Conservation (phyloP, 2,797 vertebrate species). For the Clarias fuscus region DNA sequence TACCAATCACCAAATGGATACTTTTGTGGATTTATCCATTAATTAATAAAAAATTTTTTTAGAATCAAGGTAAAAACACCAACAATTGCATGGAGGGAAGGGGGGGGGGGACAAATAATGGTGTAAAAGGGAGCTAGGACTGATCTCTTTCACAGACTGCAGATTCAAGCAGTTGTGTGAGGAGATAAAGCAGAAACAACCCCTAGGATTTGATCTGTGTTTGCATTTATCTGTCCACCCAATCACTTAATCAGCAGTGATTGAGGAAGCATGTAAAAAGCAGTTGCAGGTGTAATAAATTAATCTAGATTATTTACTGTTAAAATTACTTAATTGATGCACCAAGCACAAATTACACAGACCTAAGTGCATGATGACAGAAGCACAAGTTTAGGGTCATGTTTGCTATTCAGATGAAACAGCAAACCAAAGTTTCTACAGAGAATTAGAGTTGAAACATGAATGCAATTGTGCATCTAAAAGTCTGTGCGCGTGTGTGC, state of each 20-base stretch:
- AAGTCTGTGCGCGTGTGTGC: too few relatives aligned
- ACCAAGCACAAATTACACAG: background rate
- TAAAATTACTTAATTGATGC: background rate
- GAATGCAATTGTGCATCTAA: too few relatives aligned
- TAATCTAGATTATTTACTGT: background rate
- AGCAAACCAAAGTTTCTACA: background rate
- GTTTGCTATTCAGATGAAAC: background rate
- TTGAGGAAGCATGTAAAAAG: too few relatives aligned
- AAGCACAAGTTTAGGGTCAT: too few relatives aligned
- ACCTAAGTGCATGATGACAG: background rate
- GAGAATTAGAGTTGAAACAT: background rate
- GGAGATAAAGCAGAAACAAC: background rate
- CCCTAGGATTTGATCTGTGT: too few relatives aligned
- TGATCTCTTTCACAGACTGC: too few relatives aligned
- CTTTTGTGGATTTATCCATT: background rate
- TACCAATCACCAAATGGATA: background rate
- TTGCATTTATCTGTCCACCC: background rate
- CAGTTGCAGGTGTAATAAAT: background rate
- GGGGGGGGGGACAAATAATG: background rate
- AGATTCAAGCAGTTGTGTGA: too few relatives aligned
- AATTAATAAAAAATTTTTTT: background rate
- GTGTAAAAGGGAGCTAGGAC: background rate
- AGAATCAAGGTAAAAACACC: background rate
- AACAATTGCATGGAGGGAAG: too few relatives aligned
- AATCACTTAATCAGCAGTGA: too few relatives aligned